These are phyloP conservation scores for Panthera leo DNA, from an alignment of 2,113 vertebrate species.

Conservation along the genomic window DNA sequence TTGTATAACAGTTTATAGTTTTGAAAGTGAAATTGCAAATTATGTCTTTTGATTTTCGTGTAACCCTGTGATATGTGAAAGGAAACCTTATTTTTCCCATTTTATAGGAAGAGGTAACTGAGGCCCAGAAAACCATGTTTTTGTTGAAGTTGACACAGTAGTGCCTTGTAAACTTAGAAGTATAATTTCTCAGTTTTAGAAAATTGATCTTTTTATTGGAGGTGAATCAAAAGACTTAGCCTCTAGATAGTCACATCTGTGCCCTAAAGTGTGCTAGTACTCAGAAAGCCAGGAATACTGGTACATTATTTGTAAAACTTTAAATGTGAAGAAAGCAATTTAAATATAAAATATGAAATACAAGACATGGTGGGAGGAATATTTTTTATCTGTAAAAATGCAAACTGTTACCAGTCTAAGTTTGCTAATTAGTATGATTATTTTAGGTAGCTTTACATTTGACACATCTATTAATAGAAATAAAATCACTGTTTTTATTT, in stretches of 20 bases:
- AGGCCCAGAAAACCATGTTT: background rate
- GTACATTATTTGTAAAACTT: background rate
- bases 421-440: constrained; percentile 30
- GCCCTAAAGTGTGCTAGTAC: background rate
- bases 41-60: constrained; percentile 1
- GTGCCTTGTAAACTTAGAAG: background rate
- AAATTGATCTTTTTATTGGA: background rate
- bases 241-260: background rate
- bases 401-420: constrained; percentile 1
- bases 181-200: constrained; percentile 1
- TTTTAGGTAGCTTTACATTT: constrained; percentile 19
- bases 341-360: constrained; percentile 26
- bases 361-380: background rate
- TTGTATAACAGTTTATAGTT: background rate
- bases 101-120: background rate
- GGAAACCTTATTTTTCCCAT: background rate
- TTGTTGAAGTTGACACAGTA: background rate
- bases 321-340: background rate
- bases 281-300: background rate
- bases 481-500: constrained; percentile 17
- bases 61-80: background rate
- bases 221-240: background rate
- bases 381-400: constrained; percentile 18
- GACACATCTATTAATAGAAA: background rate
- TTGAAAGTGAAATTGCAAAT: background rate